Evolutionary conservation across 2,888 invertebrate species (phyloP).

Genomic region (Hyalella azteca): DNA sequence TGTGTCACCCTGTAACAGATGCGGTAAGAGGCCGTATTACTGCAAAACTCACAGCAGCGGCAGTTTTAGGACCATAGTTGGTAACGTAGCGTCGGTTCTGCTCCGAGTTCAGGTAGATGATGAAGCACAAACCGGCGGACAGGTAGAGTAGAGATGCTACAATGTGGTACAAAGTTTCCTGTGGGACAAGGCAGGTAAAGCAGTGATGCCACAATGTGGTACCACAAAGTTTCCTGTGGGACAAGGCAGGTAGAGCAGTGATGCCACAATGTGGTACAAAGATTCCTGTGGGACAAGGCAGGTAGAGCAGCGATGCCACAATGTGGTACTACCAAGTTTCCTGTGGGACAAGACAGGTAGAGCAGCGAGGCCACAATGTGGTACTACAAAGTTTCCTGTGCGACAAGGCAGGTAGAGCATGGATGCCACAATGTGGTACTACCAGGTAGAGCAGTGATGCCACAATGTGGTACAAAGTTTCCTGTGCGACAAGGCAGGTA

Average conservation of each 20-base stretch:
- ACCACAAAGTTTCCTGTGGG: too few relatives aligned
- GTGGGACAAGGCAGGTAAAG: conserved; percentile 51
- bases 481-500: too few relatives aligned
- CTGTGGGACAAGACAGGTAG: conserved; percentile 74
- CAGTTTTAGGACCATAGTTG: conserved; percentile 72
- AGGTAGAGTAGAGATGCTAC: conserved; percentile 76
- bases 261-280: conserved; percentile 79
- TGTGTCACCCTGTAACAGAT: too few relatives aligned
- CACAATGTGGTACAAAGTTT: too few relatives aligned
- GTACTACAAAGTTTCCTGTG: conserved; percentile 87
- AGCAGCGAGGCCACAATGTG: conserved; percentile 75
- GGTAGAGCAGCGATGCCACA: conserved; percentile 63
- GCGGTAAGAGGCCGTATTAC: too few relatives aligned
- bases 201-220: too few relatives aligned
- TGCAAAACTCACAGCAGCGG: conserved; percentile 76
- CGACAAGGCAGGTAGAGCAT: too few relatives aligned
- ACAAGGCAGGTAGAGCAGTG: conserved; percentile 75
- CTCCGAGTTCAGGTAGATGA: conserved; percentile 69
- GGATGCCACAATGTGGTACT: too few relatives aligned
- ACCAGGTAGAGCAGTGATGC: too few relatives aligned
- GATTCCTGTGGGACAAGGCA: conserved; percentile 71
- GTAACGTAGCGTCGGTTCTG: conserved; percentile 60
- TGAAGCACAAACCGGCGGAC: conserved; percentile 73
- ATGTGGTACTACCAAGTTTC: too few relatives aligned
- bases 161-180: conserved; percentile 84